A percentile compares a stretch with the other conserved stretches of the same genome.
These are phyloP conservation scores for Thymallus thymallus DNA, from an alignment of 2,113 vertebrate genomes.

Conservation along the genomic window DNA sequence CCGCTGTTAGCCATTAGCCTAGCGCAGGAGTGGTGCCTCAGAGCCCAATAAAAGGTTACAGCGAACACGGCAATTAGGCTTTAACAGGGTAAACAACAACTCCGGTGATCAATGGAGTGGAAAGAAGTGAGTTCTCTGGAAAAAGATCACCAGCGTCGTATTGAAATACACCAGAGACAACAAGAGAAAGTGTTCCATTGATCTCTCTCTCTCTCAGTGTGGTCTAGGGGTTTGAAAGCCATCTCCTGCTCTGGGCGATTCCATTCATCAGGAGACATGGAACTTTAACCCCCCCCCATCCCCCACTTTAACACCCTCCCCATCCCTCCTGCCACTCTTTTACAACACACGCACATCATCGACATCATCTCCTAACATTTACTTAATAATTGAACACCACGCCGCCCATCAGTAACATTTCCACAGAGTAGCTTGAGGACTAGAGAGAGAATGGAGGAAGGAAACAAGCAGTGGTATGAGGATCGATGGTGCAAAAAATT, in stretches of 20 bases:
- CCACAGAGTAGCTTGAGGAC: slow-evolving; percentile 49
- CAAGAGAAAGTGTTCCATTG: slow-evolving; percentile 58
- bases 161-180: slow-evolving; percentile 52
- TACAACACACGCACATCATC: slow-evolving; percentile 49
- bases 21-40: slow-evolving; percentile 51
- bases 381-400: slow-evolving; percentile 81
- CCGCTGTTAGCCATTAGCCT: slow-evolving; percentile 46
- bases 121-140: slow-evolving; percentile 24
- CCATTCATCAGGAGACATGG: slow-evolving; percentile 45
- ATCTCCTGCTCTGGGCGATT: slow-evolving; percentile 46
- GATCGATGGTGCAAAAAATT: slow-evolving; percentile 87
- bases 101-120: slow-evolving; percentile 52
- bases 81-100: slow-evolving; percentile 76
- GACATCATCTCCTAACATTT: slow-evolving; percentile 71
- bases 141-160: slow-evolving; percentile 51
- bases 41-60: slow-evolving; percentile 65
- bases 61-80: slow-evolving; percentile 70
- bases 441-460: background rate
- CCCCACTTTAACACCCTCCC: too few relatives aligned
- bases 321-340: slow-evolving; percentile 45
- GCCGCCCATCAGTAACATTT: slow-evolving; percentile 70
- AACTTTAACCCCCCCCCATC: slow-evolving; percentile 16
- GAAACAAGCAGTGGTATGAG: slow-evolving; percentile 37
- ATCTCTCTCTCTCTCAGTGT: slow-evolving; percentile 57
- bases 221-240: slow-evolving; percentile 48